Conservation (phyloP, 2,797 vertebrate species). For the Chloroceryle inda region DNA sequence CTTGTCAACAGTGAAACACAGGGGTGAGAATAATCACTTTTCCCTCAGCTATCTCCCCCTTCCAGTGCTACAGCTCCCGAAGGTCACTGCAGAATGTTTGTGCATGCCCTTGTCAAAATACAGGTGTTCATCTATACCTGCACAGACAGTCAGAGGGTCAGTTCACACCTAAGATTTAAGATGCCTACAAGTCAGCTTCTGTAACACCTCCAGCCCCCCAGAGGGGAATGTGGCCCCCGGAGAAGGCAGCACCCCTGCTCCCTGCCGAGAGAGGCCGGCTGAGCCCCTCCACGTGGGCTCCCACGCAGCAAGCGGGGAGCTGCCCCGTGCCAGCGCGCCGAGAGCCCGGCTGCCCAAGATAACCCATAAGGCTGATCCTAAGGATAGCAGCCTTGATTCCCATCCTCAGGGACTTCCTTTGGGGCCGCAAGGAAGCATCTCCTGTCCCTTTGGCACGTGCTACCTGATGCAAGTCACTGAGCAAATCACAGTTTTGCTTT, state of each 20-base stretch:
- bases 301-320: fast-evolving
- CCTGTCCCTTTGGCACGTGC: background rate
- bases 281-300: fast-evolving
- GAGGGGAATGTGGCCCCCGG: fast-evolving
- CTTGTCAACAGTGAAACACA: background rate
- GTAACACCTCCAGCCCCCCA: fast-evolving
- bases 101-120: background rate
- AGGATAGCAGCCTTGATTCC: fast-evolving
- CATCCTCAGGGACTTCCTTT: background rate
- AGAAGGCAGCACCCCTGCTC: background rate
- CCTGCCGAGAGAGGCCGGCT: background rate
- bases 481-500: background rate
- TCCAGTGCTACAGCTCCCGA: background rate
- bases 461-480: background rate
- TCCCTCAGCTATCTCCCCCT: background rate
- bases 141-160: background rate
- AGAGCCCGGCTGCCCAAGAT: background rate
- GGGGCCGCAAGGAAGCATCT: background rate
- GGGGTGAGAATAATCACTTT: background rate
- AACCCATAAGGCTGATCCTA: fast-evolving
- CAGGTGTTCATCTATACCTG: background rate
- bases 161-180: background rate
- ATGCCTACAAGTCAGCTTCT: background rate
- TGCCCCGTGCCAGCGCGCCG: fast-evolving
- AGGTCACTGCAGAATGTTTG: background rate